phyloP scores from a whole-genome alignment of 2,888 invertebrate genomes.

The Cyclophora punctaria region DNA sequence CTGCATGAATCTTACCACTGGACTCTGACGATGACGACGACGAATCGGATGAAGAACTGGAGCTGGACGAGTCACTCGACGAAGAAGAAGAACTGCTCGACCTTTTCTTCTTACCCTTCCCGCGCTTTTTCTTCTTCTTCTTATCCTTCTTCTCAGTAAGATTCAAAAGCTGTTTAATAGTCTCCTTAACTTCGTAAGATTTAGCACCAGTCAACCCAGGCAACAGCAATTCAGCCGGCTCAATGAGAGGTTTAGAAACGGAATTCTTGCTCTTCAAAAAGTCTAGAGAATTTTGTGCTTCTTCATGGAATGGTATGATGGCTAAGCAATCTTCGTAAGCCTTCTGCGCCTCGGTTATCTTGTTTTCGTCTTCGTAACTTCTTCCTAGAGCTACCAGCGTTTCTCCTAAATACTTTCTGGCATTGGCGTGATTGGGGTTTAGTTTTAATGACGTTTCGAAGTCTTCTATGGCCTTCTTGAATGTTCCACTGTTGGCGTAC shows the following conservation, averaged over 20 bases:
- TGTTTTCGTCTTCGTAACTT: conserved; percentile 91
- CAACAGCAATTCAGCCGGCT: conserved; percentile 76
- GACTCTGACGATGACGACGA: conserved; percentile 76
- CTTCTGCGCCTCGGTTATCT: conserved; percentile 87
- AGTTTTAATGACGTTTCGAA: conserved; percentile 93
- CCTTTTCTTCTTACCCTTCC: conserved; percentile 78
- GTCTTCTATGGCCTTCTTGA: conserved; percentile 94
- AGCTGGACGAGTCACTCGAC: conserved; percentile 80
- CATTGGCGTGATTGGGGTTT: conserved; percentile 93
- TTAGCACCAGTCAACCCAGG: conserved; percentile 75
- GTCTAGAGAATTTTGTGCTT: conserved; percentile 88
- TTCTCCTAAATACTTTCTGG: conserved; percentile 94
- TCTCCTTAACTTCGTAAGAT: conserved; percentile 78
- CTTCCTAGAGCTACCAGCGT: conserved; percentile 92
- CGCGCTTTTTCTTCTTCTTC: conserved; percentile 79
- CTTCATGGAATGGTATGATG: conserved; percentile 90
- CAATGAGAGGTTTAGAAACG: conserved; percentile 75
- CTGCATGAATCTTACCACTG: conserved; percentile 44
- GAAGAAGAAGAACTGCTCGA: conserved; percentile 80
- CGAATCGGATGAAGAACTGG: conserved; percentile 75
- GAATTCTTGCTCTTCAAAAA: conserved; percentile 82
- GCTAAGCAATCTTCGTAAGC: conserved; percentile 89
- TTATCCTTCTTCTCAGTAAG: conserved; percentile 78
- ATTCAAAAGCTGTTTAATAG: conserved; percentile 78
- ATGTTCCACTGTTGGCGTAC: conserved; percentile 95